Base-by-base conservation (phyloP, 2,113 vertebrate genomes). In the Etheostoma cragini region DNA sequence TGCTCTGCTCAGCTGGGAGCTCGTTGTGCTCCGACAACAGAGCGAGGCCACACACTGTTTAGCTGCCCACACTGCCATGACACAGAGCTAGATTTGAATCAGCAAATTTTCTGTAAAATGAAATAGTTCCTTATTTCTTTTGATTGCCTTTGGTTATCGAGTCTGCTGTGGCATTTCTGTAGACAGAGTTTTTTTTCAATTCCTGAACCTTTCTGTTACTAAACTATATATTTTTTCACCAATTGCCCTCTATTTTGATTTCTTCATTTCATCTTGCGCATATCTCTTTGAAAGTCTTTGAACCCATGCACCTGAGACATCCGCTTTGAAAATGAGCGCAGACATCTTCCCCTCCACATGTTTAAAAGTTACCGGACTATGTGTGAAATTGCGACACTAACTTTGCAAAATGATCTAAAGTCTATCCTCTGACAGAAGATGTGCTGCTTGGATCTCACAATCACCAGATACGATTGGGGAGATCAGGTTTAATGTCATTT, bases 401-500 rank as follows among this genome's bases (percentile, higher is more conserved):
- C 30, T 50, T 26, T 52, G 17, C 70, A 60, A 50, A 60, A n/a
- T 65, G 30, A 72, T 65, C 33, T 47, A 14, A 64, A 65, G 42
- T 35, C 47, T 33, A 17, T 71, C 8, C 1, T n/a, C 14, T 54
- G 58, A 64, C 42, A 49, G 35, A 16, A 26, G 33, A 56, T 50
- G 5, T 35, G 61, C 47, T 54, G 42, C 69, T 76, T 53, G 13
- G 56, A 50, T 81, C 24, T 30, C 6, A 14, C 2, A 17, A 63
- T 76, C 16, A 45, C 45, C n/a, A 24, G 22, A 58, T 68, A 24
- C 5, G 69, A 46, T 49, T 45, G 45, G 52, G 65, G 61, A 45
- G 33, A 70, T 69, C 22, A 57, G 3, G 21, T 22, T 80, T 47
- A 71, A 62, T 72, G 26, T 56, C n/a, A 79, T 75, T 84, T 4